Evolutionary conservation across 2,888 invertebrate species (phyloP), one percentile per base, ranked within the genome.

Genomic region (Stenolophus ochropezus): DNA sequence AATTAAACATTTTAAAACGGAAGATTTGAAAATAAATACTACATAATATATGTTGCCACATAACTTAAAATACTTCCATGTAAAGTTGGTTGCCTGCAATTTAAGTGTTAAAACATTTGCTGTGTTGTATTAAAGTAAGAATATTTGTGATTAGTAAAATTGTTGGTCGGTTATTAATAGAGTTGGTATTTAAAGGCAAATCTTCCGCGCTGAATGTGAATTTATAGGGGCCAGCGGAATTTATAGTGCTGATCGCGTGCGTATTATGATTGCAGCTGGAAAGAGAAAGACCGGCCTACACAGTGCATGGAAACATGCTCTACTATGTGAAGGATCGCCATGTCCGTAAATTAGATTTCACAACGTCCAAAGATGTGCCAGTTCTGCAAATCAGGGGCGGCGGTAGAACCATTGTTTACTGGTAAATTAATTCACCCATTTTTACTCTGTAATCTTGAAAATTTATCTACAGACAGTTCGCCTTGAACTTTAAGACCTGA

Each of bases 261-360:
- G 73, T 65, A 71, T 53, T 75, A 51, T 88, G 91, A 5, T 91
- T 91, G 65, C 94, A 96, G 89, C 90, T 98, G 86, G 98, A 98
- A 87, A 91, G 99, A 74, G 99, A 99, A 89, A 91, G 99, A 25
- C 99, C 99, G 0, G 98, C 99, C 0, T 98, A 97, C 88, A 96
- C 98, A 2, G 95, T 98, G 0, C 95, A 97, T 87, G 96, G 96
- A 78, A 98, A 99, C 88, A 91, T 96, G 84, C 91, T 99, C 51
- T 99, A 96, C 89, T 99, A 99, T 86, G 96, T 99, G 0, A 99
- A 99, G 89, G 98, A 99, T 83, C 93, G 96, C 86, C 96, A 93
- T 86, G 90, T 99, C 53, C 93, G 99, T 4, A 95, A 96, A 86
- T 90, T 99, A 84, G 99, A 99, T 87, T 96, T 99, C 89, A 95